Evolutionary conservation across 2,113 vertebrate genomes (phyloP), one percentile per base, ranked within the genome.

Genomic region (Misgurnus mizolepis): DNA sequence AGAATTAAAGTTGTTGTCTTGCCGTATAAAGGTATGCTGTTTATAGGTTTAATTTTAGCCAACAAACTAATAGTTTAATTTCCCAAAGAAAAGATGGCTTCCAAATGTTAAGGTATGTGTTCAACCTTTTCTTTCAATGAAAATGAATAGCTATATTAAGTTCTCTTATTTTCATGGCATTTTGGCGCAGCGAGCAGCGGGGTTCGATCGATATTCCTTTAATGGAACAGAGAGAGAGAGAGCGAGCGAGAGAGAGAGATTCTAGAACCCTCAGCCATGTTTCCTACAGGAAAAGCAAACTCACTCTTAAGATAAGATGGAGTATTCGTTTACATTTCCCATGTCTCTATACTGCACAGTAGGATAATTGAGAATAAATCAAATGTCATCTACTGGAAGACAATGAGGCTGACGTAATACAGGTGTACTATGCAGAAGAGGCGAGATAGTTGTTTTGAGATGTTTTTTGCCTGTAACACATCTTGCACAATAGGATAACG

Each of bases 121-220:
- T 67, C 80, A 85, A 86, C 78, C 86, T 89, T 89, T 88, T 87
- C 80, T 88, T 85, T 88, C 50, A 70, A 82, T 88, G 84, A 88
- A 89, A 90, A 88, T 84, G 85, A 89, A 89, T 85, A 86, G 79
- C 81, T 86, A 76, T 88, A 89, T 90, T 90, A 90, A 91, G 80
- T 85, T 82, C 66, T 82, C 79, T 90, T 87, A 88, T 90, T 89
- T 88, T 89, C 81, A 84, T 86, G 83, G 88, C 88, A 87, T 88
- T 89, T 88, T 79, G 83, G 83, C 82, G 79, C 78, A 84, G 60
- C 68, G 76, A 86, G 86, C 80, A 85, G 76, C 85, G 40, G 73
- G 70, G 72, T 75, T 78, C 70, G 85, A 90, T 91, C 89, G 55
- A 91, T 91, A 87, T 75, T 78, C 72, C 88, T 89, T 90, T 90